These are phyloP conservation scores for Exocentrus adspersus DNA, from an alignment of 2,888 invertebrate genomes.

Conservation along the genomic window DNA sequence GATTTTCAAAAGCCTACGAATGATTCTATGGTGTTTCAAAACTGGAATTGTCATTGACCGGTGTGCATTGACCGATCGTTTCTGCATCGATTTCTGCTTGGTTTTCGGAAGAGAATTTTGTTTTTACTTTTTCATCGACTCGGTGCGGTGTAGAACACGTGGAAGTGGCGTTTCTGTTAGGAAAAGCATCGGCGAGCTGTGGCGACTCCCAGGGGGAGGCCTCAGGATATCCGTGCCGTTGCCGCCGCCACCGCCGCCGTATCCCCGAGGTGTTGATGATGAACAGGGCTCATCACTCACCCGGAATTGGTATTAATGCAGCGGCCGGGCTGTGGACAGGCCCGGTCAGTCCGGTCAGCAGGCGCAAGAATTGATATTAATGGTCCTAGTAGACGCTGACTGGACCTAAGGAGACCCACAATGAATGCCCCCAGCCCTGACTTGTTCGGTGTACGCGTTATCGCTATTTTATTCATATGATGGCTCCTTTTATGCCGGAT, in stretches of 20 bases:
- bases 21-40: no score
- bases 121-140: background rate
- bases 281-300: slow-evolving; percentile 64
- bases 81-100: no score
- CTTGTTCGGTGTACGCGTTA: slow-evolving; percentile 55
- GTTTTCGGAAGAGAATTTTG: no score
- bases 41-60: no score
- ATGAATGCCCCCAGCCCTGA: slow-evolving; percentile 51
- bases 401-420: slow-evolving; percentile 58
- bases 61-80: no score
- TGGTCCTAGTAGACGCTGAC: slow-evolving; percentile 56
- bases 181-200: slow-evolving; percentile 19
- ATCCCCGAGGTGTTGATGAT: slow-evolving; percentile 63
- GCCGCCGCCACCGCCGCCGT: slow-evolving; percentile 45
- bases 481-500: slow-evolving; percentile 57
- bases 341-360: slow-evolving; percentile 57
- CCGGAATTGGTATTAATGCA: slow-evolving; percentile 65
- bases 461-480: slow-evolving; percentile 63
- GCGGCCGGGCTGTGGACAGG: slow-evolving; percentile 60
- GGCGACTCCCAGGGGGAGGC: slow-evolving; percentile 53
- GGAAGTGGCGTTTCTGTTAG: slow-evolving; percentile 19
- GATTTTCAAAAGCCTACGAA: no score
- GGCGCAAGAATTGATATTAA: slow-evolving; percentile 63
- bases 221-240: slow-evolving; percentile 56
- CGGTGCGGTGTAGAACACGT: slow-evolving; percentile 11